Percentiles rank a stretch among this genome's conserved stretches.
These are phyloP conservation scores for Drosophila eugracilis DNA, from an alignment of 1,140 invertebrate species.

Conservation along the genomic window DNA sequence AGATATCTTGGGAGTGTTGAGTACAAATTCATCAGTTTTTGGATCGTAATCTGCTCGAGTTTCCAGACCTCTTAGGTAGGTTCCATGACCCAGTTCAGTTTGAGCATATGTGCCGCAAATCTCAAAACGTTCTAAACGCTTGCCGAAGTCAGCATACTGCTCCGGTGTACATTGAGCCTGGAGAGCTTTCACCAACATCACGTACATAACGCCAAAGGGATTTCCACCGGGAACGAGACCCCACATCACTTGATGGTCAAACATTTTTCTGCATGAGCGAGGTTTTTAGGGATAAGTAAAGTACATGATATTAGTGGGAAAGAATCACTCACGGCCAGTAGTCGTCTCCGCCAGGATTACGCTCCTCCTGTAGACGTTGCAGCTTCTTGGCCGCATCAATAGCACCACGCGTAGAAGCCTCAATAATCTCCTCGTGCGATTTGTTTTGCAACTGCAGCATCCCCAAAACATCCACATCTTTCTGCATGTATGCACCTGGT, in stretches of 20 bases:
- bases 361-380: conserved; percentile 88
- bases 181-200: conserved; percentile 96
- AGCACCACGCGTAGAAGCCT: conserved; percentile 85
- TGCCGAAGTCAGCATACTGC: conserved; percentile 92
- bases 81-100: conserved; percentile 97
- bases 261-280: conserved; percentile 36
- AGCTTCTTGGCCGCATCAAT: conserved; percentile 92
- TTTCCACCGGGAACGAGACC: conserved; percentile 89
- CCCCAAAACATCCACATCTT: conserved; percentile 42
- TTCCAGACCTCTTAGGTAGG: conserved; percentile 95
- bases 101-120: conserved; percentile 97
- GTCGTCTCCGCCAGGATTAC: conserved; percentile 88
- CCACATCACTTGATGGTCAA: conserved; percentile 38
- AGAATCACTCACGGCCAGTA: conserved; percentile 86
- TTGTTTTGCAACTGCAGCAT: conserved; percentile 45
- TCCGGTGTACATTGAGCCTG: conserved; percentile 94
- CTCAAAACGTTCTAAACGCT: conserved; percentile 90
- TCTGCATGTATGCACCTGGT: conserved; percentile 47
- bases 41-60: conserved; percentile 96
- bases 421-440: conserved; percentile 68
- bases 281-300: not conserved
- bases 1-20: conserved; percentile 94
- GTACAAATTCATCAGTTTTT: conserved; percentile 93
- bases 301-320: not conserved
- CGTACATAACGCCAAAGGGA: conserved; percentile 93